phyloP scores from a whole-genome alignment of 2,113 vertebrate species.

The Synchiropus splendidus region DNA sequence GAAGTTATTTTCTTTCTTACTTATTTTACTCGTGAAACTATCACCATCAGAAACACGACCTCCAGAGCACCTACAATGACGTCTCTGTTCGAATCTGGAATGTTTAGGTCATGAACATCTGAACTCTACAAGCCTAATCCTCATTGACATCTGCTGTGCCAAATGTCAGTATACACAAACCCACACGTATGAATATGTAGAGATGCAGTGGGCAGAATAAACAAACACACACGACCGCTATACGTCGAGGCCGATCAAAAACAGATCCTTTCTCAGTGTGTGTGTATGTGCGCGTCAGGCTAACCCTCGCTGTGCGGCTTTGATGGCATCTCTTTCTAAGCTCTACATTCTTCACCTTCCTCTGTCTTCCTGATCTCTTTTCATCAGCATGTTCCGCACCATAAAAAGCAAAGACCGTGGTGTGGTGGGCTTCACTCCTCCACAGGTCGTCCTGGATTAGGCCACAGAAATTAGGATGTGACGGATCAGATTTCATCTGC shows the following conservation, averaged over 20 bases:
- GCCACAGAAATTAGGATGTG: background rate
- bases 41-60: no score
- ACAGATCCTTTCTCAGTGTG: conserved; percentile 36
- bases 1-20: no score
- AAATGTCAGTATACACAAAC: background rate
- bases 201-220: no score
- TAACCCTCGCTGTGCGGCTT: conserved; percentile 33
- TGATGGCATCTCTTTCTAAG: conserved; percentile 44
- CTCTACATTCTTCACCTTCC: conserved; percentile 36
- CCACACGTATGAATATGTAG: background rate
- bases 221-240: background rate
- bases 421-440: conserved; percentile 1
- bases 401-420: conserved; percentile 45
- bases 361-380: conserved; percentile 21
- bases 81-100: no score
- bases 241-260: conserved; percentile 37
- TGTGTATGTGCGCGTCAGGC: conserved; percentile 44
- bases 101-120: no score
- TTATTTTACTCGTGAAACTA: no score
- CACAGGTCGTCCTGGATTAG: conserved; percentile 2
- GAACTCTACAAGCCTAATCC: conserved; percentile 1
- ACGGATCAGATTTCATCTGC: no score
- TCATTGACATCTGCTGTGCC: conserved; percentile 13
- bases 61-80: no score
- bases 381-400: conserved; percentile 26